Evolutionary conservation across 2,888 invertebrate species (phyloP), one percentile per base, ranked within the genome.

Genomic region (Psylliodes chrysocephalus): DNA sequence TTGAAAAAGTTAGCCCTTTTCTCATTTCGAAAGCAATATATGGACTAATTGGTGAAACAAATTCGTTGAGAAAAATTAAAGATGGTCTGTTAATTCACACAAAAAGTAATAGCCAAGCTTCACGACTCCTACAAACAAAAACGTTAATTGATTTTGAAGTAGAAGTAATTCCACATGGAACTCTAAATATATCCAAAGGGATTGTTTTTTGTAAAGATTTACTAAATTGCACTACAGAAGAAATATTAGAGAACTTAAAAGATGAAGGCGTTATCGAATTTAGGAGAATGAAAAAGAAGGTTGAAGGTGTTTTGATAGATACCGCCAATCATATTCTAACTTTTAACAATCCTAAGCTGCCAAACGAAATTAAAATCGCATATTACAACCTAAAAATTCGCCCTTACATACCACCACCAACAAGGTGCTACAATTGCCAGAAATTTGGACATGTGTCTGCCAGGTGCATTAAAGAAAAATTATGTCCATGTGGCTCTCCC

Each of bases 211-310:
- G 52, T 38, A 10, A 17, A 17, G 30, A 60, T 14, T 40, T 52
- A 10, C 18, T 60, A 14, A 52, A 60, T 30, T 60, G 25, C 35
- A 42, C 60, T 15, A 17, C 28, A 42, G 60, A 52, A 42, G 51
- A 60, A 51, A 42, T 60, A n/a, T 10, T 10, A 15, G 52, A 52
- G 6, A 47, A 10, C 22, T 19, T 19, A 19, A 19, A 17, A 47
- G 3, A 3, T 15, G n/a, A 4, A 33, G 52, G 33, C 10, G 35
- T 28, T 1, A 30, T 28, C 1, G 30, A 12, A n/a, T 12, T 49
- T n/a, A 49, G 7, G 28, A 25, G 49, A 7, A 3, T 25, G 4
- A 25, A 25, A 25, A 3, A 7, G 7, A 25, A 25, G 25, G 25
- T 7, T 7, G 7, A 25, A 5, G 25, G 25, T 5, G 7, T 25